A percentile compares a stretch with the other conserved stretches of the same genome.
Conservation (phyloP, 2,797 vertebrate genomes). For the Chelmon rostratus region DNA sequence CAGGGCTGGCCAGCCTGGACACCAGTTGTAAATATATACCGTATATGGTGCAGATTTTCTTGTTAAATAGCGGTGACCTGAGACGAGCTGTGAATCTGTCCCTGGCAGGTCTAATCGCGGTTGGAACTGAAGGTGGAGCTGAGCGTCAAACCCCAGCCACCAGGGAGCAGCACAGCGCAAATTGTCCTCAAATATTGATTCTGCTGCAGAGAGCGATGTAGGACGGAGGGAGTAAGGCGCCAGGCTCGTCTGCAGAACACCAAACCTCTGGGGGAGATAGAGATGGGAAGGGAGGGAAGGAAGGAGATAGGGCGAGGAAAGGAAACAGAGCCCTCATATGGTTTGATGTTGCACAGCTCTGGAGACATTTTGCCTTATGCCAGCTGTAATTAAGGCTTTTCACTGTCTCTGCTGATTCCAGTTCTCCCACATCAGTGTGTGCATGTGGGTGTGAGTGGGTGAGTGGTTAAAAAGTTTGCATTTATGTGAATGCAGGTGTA, state of each 20-base stretch:
- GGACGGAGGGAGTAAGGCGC: constrained; percentile 60
- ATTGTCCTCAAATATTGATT: constrained; percentile 85
- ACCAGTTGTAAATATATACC: constrained; percentile 50
- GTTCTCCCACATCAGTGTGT: not conserved
- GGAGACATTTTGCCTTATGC: constrained; percentile 17
- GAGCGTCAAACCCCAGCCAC: constrained; percentile 70
- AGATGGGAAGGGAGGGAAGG: not conserved
- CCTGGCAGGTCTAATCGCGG: constrained; percentile 35
- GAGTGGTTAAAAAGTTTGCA: constrained; percentile 5
- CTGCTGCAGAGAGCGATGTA: constrained; percentile 72
- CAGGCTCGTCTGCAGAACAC: constrained; percentile 73
- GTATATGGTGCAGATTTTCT: constrained; percentile 41
- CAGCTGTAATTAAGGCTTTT: constrained; percentile 36
- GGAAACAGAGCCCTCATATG: constrained; percentile 41
- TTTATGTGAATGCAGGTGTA: constrained; percentile 25
- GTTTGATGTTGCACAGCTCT: constrained; percentile 36
- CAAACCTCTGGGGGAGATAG: constrained; percentile 50
- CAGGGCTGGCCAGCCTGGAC: constrained; percentile 32
- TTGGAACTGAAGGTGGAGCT: constrained; percentile 54
- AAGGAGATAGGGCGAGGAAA: constrained; percentile 8
- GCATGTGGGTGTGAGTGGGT: not conserved
- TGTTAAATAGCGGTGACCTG: constrained; percentile 61
- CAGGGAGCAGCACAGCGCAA: constrained; percentile 73
- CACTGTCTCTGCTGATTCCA: constrained; percentile 11
- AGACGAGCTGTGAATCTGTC: constrained; percentile 54